A percentile compares a stretch with the other conserved stretches of the same genome.
Conservation (phyloP, 1,140 invertebrate species). For the Calliopsis andreniformis region DNA sequence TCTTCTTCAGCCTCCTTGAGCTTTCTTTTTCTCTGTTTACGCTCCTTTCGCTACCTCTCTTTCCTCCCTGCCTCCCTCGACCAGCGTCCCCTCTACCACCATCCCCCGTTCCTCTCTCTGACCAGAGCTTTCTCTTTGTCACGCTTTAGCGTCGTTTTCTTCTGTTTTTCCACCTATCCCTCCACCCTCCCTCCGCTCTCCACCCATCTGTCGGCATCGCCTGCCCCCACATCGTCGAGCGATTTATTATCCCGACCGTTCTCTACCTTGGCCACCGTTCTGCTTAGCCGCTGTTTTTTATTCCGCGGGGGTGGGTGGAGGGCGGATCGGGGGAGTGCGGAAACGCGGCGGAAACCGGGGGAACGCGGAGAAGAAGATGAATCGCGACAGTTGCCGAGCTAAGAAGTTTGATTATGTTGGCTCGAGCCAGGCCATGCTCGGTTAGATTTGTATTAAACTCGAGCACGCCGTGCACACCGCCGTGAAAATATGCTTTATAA, state of each 20-base stretch:
- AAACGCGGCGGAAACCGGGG: constrained; percentile 45
- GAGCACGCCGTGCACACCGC: background rate
- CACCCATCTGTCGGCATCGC: constrained; percentile 54
- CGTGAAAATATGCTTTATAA: constrained; percentile 39
- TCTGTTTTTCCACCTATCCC: constrained; percentile 32
- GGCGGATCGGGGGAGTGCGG: constrained; percentile 5
- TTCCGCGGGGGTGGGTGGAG: constrained; percentile 35
- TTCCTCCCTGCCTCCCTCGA: background rate
- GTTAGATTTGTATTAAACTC: constrained; percentile 48
- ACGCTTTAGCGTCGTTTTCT: constrained; percentile 35
- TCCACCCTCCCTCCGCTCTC: constrained; percentile 22
- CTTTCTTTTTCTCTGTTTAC: constrained; percentile 9
- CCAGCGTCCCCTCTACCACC: background rate
- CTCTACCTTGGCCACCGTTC: constrained; percentile 53
- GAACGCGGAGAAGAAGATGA: constrained; percentile 50
- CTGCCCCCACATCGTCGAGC: constrained; percentile 56
- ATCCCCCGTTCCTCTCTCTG: background rate
- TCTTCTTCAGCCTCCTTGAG: background rate
- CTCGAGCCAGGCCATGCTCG: constrained; percentile 33
- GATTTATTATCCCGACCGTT: constrained; percentile 67
- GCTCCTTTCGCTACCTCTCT: background rate
- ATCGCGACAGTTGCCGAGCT: constrained; percentile 50
- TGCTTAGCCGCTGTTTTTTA: constrained; percentile 65
- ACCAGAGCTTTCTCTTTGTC: constrained; percentile 27
- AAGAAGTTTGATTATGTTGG: constrained; percentile 53